Evolutionary conservation across 2,113 vertebrate genomes (phyloP), one percentile per base, ranked within the genome.

Genomic region (Notarius quadriscutis): DNA sequence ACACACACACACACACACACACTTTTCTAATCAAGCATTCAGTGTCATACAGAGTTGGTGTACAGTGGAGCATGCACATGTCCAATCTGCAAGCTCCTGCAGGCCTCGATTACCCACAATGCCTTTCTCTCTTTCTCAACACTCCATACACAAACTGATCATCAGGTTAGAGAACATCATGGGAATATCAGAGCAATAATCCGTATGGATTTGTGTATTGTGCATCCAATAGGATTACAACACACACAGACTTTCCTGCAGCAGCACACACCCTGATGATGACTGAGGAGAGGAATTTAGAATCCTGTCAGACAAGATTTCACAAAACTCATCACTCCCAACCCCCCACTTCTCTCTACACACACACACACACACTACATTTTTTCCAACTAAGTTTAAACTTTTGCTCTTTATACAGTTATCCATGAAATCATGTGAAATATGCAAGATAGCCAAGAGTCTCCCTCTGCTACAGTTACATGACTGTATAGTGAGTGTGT

Each of bases 241-340:
- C 60, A 15, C 58, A 50, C 81, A 65, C 81, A 50, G 22, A 50
- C 81, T n/a, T n/a, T 15, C 22, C 6, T 17, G 7, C 34, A 83
- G 20, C 6, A 48, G 69, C 12, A 75, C 86, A 87, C 86, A 80
- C 86, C 80, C 86, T 51, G 30, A 53, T 87, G 86, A 87, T 74
- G 80, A 55, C 25, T 15, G 4, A 53, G 48, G 55, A 83, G 34
- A 48, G 69, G 80, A 87, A 83, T 87, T 83, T 65, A 50, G 69
- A 87, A 87, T 75, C 86, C 57, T 25, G 80, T 77, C 80, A 34
- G 80, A 77, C 86, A 53, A 83, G 86, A 83, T 87, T 87, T 83
- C 25, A 83, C 74, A 60, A 60, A 34, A 74, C 14, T 81, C 86
- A 87, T 87, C 55, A 74, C 41, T 62, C 57, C 41, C 79, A 60